Base-by-base conservation (phyloP, 92 coral and sea anemone genomes). In the Phenganax stokvisi region DNA sequence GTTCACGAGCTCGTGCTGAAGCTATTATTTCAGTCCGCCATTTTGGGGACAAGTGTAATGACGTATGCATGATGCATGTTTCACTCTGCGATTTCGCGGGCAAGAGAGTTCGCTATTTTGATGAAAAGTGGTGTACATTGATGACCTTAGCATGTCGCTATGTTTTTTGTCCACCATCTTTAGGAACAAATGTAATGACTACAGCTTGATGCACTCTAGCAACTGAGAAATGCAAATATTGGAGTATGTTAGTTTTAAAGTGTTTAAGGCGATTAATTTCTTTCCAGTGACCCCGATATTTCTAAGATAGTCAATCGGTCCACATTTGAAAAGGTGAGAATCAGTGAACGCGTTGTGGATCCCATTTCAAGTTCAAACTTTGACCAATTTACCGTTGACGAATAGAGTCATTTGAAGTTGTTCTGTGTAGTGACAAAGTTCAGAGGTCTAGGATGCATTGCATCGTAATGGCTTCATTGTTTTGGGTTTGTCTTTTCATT, bases 271-370 rank as follows among this genome's bases (percentile, higher is more conserved):
- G 47, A 37, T 5, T 37, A 37, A 37, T 65, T 10, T 69, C 51
- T 69, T 29, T 69, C 12, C 51, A 76, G 81, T 60, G 81, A 76
- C 56, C 58, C 81, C 60, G 81, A 76, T 76, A 71, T 76, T 76
- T 76, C 81, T 12, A 76, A 76, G 54, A 28, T 76, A 44, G 69
- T 51, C 30, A 76, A 60, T 31, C 58, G 70, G 56, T 12, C 70
- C 1, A 76, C 69, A 13, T 69, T 69, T 5, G 20, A 57, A 59
- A 28, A 25, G 56, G 81, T 76, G 54, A 29, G 81, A 16, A 0
- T 12, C 3, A 1, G 1, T 17, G 28, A 47, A 11, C 52, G 53
- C 20, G 16, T 10, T 30, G 3, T 12, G 25, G 25, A 20, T 20
- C 25, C 25, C 25, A 20, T 28, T 30, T 67, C n/a, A 37, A 37